Percentiles rank a stretch among this genome's conserved stretches.
These are phyloP conservation scores for Stegastes partitus DNA, from an alignment of 2,113 vertebrate genomes.

Conservation along the genomic window DNA sequence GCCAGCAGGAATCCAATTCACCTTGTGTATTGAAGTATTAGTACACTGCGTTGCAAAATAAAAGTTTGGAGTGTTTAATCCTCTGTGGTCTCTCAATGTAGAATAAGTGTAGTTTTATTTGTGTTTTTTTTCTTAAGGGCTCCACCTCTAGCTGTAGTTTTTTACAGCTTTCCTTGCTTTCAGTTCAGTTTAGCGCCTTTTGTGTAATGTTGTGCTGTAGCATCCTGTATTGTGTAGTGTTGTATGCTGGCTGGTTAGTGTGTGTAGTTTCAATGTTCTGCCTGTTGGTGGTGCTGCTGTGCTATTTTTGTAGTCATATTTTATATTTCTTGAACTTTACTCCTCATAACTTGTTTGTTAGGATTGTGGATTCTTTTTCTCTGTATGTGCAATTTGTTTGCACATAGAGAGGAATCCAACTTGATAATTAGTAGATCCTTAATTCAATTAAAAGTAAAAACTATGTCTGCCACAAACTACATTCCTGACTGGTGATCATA, in stretches of 20 bases:
- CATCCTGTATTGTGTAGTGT: not conserved
- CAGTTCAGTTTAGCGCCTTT: not conserved
- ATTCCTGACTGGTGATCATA: too few species aligned
- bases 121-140: not conserved
- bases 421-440: too few species aligned
- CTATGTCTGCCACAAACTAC: too few species aligned
- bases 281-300: constrained; percentile 24
- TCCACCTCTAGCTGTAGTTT: not conserved
- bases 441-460: too few species aligned
- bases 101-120: constrained; percentile 27
- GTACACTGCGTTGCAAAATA: constrained; percentile 82
- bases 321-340: not conserved
- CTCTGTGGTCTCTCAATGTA: constrained; percentile 72
- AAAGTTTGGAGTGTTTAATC: constrained; percentile 79
- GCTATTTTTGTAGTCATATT: not conserved
- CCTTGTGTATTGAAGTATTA: constrained; percentile 75
- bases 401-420: too few species aligned
- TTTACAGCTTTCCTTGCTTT: not conserved
- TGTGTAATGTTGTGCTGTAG: not conserved
- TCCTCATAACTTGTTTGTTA: not conserved
- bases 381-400: too few species aligned
- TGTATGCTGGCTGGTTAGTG: not conserved
- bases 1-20: constrained; percentile 74
- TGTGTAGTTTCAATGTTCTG: constrained; percentile 5
- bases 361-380: not conserved